Evolutionary conservation across 2,113 vertebrate genomes (phyloP).

Genomic region (Tragelaphus imberbis): DNA sequence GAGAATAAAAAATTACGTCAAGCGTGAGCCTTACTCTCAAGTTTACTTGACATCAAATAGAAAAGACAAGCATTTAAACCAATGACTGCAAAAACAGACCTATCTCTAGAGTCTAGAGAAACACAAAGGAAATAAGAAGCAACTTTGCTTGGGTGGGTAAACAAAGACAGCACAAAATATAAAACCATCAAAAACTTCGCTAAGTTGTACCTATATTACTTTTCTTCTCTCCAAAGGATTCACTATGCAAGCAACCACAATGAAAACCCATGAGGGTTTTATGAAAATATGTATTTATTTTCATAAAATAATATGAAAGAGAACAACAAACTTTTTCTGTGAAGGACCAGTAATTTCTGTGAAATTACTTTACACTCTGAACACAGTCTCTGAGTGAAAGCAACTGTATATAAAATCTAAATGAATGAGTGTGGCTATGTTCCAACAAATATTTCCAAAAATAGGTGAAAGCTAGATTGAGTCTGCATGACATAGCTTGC

Average conservation of each 20-base stretch:
- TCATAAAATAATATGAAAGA: neutral
- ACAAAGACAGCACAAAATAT: neutral
- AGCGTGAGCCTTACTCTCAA: neutral
- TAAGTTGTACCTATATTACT: neutral
- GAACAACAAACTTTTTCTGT: neutral
- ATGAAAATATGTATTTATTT: neutral
- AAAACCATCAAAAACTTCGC: neutral
- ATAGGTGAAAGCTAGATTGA: neutral
- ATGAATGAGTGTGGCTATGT: neutral
- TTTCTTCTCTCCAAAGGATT: neutral
- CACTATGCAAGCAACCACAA: neutral
- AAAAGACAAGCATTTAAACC: constrained; percentile 15
- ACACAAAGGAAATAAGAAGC: neutral
- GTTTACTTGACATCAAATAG: neutral
- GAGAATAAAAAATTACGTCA: constrained; percentile 6
- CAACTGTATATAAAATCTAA: neutral
- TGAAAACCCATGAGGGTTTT: neutral
- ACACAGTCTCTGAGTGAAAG: neutral
- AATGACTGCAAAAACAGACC: neutral
- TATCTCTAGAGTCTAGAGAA: neutral
- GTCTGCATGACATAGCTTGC: neutral
- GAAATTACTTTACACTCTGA: neutral
- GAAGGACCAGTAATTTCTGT: neutral
- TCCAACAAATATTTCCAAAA: constrained; percentile 25
- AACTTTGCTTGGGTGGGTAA: neutral